These are phyloP conservation scores for Ifrita kowaldi DNA, from an alignment of 2,113 vertebrate genomes.

Conservation along the genomic window DNA sequence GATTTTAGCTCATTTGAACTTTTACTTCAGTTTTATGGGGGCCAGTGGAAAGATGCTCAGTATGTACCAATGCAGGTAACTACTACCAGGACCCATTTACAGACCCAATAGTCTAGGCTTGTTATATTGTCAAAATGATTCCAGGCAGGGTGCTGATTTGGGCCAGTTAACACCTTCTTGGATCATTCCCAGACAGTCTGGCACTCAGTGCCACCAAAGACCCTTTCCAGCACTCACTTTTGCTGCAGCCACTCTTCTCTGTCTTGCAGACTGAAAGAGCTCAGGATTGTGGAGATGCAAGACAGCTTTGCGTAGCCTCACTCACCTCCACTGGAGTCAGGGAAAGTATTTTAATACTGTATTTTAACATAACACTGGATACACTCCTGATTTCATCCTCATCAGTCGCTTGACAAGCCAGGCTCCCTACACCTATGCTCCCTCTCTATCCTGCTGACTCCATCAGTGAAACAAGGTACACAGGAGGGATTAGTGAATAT, in stretches of 20 bases:
- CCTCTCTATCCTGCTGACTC: background rate
- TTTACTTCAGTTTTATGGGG: background rate
- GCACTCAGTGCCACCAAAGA: background rate
- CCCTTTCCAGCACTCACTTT: background rate
- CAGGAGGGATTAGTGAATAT: background rate
- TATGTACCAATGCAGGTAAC: background rate
- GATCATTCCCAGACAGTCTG: background rate
- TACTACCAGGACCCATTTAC: background rate
- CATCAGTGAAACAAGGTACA: background rate
- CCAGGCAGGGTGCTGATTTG: background rate
- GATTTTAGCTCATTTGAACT: background rate
- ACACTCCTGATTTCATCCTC: background rate
- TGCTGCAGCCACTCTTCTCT: background rate
- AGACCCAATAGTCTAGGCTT: background rate
- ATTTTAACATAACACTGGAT: background rate
- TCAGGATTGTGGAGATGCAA: background rate
- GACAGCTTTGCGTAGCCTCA: background rate
- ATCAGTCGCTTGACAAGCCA: background rate
- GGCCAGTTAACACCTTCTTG: background rate
- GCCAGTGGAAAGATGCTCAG: background rate
- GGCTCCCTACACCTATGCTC: background rate
- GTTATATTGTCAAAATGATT: background rate
- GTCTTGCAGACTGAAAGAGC: background rate
- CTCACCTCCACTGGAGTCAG: background rate
- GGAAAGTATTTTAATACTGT: too few species aligned